Evolutionary conservation across 1,140 invertebrate genomes (phyloP), one percentile per base, ranked within the genome.

Genomic region (Meteorus sp.): DNA sequence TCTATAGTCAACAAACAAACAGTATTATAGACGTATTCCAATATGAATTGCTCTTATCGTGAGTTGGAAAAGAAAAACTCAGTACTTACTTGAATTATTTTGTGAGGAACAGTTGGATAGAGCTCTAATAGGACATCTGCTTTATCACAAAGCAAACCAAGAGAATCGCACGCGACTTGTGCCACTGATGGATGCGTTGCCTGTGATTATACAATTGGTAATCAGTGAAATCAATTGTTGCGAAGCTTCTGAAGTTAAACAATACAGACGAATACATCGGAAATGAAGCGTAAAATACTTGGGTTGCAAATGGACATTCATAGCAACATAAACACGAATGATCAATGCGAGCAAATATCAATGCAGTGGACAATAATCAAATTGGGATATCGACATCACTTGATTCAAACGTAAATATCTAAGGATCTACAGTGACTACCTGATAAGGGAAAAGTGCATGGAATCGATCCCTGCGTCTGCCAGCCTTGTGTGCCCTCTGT

Each of bases 161-260:
- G 79, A 68, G 91, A 87, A 75, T 95, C 93, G 62, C 90, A 91
- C 2, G 93, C 91, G n/a, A 95, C 86, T 80, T 93, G 90, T 25
- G 90, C 91, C 17, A 95, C 90, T 11, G 84, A 86, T 74, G 89
- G 87, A 72, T 92, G 90, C 68, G 87, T 90, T 80, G 92, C 90
- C 91, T 93, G 75, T 47, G 85, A 85, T 60, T 65, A 67, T 60
- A 71, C 2, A 31, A n/a, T 19, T 17, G 9, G 17, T 6, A 35
- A 35, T 44, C 11, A 17, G 5, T 31, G 27, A 5, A 43, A 29
- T 44, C 52, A 52, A 20, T 27, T 3, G 9, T 19, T n/a, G n/a
- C 23, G 15, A 47, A 44, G 20, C 9, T 20, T 22, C 6, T 35
- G 3, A 35, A 35, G n/a, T n/a, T n/a, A 35, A 9, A 29, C 9